phyloP scores from a whole-genome alignment of 1,140 invertebrate species.

The Oedothorax gibbosus region DNA sequence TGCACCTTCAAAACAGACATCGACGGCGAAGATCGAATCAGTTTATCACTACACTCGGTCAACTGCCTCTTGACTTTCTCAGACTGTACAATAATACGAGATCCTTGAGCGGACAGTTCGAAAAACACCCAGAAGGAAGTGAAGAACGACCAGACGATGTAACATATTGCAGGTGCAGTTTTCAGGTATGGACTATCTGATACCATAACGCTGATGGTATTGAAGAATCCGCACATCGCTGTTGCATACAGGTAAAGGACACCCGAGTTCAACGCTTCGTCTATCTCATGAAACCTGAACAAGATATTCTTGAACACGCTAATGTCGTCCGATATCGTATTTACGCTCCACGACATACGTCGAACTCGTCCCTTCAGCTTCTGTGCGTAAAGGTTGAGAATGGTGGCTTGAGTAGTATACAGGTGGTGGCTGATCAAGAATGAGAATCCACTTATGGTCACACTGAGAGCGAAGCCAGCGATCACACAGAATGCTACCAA shows the following conservation, averaged over 20 bases:
- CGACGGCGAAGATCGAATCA: neutral
- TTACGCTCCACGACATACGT: neutral
- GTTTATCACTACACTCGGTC: neutral
- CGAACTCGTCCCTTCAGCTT: neutral
- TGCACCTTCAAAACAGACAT: neutral
- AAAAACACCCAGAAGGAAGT: neutral
- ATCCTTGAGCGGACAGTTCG: neutral
- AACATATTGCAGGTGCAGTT: neutral
- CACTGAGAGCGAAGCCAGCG: neutral
- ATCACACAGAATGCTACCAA: conserved; percentile 1
- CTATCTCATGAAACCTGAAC: neutral
- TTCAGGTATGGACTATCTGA: neutral
- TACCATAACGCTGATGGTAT: neutral
- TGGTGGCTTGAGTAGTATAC: neutral
- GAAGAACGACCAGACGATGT: neutral
- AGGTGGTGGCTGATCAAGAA: neutral
- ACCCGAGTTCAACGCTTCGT: neutral
- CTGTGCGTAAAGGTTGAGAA: neutral
- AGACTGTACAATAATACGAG: neutral
- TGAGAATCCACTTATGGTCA: neutral
- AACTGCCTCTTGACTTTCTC: neutral
- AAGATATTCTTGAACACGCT: neutral
- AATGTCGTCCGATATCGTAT: neutral
- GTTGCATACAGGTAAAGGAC: conserved; percentile 1
- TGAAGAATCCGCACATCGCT: neutral